phyloP scores from a whole-genome alignment of 2,888 invertebrate species.

The Melieria omissa region DNA sequence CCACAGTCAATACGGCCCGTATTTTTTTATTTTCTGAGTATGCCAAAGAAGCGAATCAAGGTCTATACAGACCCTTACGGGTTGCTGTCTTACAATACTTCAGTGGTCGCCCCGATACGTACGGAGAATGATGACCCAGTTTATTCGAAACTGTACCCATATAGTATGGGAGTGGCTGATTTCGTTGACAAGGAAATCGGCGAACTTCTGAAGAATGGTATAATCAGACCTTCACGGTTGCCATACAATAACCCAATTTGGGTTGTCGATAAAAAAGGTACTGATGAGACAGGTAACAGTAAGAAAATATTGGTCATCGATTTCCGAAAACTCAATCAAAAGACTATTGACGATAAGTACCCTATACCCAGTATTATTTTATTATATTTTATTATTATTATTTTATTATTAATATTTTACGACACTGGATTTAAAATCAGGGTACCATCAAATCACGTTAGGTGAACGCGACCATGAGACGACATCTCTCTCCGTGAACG shows the following conservation, averaged over 20 bases:
- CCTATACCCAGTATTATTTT: conserved; percentile 3
- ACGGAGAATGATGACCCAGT: conserved; percentile 4
- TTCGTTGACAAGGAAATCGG: conserved; percentile 10
- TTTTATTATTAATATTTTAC: too few relatives aligned
- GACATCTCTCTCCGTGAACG: too few relatives aligned
- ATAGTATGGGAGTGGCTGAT: conserved; percentile 8
- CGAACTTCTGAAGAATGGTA: background rate
- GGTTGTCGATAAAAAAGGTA: conserved; percentile 3
- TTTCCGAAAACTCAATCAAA: conserved; percentile 1
- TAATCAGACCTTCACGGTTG: background rate
- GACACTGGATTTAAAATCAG: too few relatives aligned
- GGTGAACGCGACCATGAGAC: too few relatives aligned
- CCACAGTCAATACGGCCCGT: rapidly evolving
- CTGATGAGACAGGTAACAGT: conserved; percentile 7
- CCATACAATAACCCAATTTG: background rate
- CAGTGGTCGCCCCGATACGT: background rate
- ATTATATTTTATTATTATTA: too few relatives aligned
- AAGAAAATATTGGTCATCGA: background rate
- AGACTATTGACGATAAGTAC: conserved; percentile 8
- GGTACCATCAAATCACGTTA: too few relatives aligned
- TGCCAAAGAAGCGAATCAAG: background rate
- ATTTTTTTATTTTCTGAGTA: too few relatives aligned
- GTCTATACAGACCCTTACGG: background rate
- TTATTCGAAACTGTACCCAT: conserved; percentile 23
- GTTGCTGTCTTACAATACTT: background rate